Evolutionary conservation across 2,797 vertebrate genomes (phyloP).

Genomic region (Chelon auratus): DNA sequence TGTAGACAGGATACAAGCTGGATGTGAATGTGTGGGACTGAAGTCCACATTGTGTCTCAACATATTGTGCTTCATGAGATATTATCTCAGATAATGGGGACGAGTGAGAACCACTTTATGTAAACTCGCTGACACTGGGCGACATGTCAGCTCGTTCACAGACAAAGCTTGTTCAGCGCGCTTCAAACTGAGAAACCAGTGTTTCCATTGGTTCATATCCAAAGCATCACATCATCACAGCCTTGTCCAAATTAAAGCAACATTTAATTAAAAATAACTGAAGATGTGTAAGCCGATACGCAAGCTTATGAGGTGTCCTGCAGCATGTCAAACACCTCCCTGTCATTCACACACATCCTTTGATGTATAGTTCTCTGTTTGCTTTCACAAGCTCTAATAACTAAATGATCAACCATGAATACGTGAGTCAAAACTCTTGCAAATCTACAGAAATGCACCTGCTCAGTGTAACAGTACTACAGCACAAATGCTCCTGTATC

Average conservation of each 20-base stretch:
- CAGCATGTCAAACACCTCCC: background rate
- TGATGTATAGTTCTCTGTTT: background rate
- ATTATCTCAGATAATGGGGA: slow-evolving; percentile 52
- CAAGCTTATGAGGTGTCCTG: slow-evolving; percentile 32
- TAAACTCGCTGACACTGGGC: slow-evolving; percentile 47
- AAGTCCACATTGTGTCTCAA: slow-evolving; percentile 44
- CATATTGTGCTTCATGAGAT: slow-evolving; percentile 44
- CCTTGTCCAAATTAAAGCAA: slow-evolving; percentile 13
- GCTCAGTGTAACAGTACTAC: background rate
- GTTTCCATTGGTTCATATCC: background rate
- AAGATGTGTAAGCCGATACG: slow-evolving; percentile 7
- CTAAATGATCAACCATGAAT: background rate
- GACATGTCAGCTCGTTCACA: slow-evolving; percentile 25
- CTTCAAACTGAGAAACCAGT: background rate
- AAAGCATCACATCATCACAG: slow-evolving; percentile 9
- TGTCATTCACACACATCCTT: slow-evolving; percentile 24
- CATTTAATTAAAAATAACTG: slow-evolving; percentile 34
- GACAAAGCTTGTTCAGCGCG: background rate
- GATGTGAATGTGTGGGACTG: slow-evolving; percentile 50
- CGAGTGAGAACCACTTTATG: slow-evolving; percentile 59
- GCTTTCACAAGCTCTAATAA: too few species aligned
- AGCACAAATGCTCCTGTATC: background rate
- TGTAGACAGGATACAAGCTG: slow-evolving; percentile 27
- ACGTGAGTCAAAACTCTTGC: background rate
- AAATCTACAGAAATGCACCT: background rate